Evolutionary conservation across 2,113 vertebrate species (phyloP).

Genomic region (Sitta europaea): DNA sequence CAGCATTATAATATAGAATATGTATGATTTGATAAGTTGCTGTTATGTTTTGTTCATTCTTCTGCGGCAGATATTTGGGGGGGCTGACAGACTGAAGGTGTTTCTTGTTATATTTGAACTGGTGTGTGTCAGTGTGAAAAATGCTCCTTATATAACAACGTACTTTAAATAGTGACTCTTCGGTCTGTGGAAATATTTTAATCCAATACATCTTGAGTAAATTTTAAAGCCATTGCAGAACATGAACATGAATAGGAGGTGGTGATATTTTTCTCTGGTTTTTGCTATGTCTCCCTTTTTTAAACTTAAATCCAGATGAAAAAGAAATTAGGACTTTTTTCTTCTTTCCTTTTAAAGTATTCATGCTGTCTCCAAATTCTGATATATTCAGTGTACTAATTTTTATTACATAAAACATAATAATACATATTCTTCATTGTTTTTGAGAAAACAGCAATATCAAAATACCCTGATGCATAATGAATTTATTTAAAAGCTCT

Average conservation of each 20-base stretch:
- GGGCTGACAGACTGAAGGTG: slow-evolving; percentile 9
- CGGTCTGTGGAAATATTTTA: neutral
- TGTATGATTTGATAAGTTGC: slow-evolving; percentile 20
- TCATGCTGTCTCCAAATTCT: neutral
- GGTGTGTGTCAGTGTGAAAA: slow-evolving; percentile 9
- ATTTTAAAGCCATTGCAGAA: neutral
- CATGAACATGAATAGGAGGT: neutral
- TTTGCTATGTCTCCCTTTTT: neutral
- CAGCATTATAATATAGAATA: slow-evolving; percentile 49
- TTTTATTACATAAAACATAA: neutral
- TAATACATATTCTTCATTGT: neutral
- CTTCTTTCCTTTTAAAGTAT: neutral
- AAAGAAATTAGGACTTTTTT: neutral
- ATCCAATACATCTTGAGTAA: neutral
- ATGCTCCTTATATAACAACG: neutral
- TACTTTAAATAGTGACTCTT: slow-evolving; percentile 33
- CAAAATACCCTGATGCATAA: neutral
- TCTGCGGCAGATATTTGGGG: neutral
- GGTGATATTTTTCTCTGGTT: neutral
- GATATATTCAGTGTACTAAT: neutral
- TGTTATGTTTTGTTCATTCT: slow-evolving; percentile 34
- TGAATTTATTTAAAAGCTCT: slow-evolving; percentile 18
- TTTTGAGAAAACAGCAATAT: neutral
- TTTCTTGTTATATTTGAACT: slow-evolving; percentile 26
- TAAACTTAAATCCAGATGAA: neutral